Evolutionary conservation across 2,888 invertebrate species (phyloP).

Genomic region (Gortyna flavago): DNA sequence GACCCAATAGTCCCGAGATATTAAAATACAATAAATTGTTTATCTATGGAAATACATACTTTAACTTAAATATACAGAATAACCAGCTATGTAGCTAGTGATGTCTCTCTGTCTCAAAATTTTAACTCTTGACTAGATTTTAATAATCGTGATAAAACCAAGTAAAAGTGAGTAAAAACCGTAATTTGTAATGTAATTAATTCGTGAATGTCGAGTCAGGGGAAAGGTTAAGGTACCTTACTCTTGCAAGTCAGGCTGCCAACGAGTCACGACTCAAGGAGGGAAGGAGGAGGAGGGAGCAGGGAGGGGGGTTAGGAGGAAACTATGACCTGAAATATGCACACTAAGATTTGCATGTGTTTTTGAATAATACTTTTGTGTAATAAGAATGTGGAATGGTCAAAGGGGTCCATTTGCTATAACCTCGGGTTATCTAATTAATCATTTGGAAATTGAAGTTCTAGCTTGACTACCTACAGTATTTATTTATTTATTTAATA

Average conservation of each 20-base stretch:
- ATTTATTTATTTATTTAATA: too few species aligned
- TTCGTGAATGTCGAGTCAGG: slow-evolving; percentile 46
- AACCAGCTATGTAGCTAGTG: too few species aligned
- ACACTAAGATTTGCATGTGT: not conserved
- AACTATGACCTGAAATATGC: slow-evolving; percentile 5
- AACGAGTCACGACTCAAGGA: slow-evolving; percentile 47
- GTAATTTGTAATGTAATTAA: slow-evolving; percentile 55
- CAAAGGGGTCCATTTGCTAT: not conserved
- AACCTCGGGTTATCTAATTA: not conserved
- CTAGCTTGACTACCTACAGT: too few species aligned
- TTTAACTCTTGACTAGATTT: not conserved
- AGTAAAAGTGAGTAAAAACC: slow-evolving; percentile 47
- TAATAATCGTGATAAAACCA: slow-evolving; percentile 38
- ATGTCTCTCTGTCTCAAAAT: too few species aligned
- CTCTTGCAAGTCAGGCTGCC: not conserved
- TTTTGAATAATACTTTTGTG: not conserved
- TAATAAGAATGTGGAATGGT: not conserved
- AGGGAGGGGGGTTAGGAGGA: not conserved
- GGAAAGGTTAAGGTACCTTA: slow-evolving; percentile 31
- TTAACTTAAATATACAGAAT: too few species aligned
- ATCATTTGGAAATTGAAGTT: not conserved
- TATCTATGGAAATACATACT: too few species aligned
- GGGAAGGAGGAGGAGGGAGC: too few species aligned
- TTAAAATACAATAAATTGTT: too few species aligned
- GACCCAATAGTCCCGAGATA: too few species aligned